Conservation (phyloP, 2,113 vertebrate species). For the Neodon shergylaensis region DNA sequence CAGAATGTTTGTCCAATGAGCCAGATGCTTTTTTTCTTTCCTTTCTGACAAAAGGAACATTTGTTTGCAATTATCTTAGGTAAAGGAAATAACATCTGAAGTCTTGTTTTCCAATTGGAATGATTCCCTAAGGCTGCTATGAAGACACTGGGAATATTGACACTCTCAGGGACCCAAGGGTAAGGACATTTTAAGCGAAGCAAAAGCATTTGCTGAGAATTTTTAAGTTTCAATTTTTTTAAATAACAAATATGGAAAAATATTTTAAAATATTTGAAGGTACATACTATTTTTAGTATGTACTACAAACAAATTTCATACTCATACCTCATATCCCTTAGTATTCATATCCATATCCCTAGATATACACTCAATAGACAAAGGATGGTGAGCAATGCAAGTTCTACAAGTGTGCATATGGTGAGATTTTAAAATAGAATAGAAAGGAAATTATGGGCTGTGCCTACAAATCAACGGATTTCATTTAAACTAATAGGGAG, state of each 20-base stretch:
- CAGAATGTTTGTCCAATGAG: constrained; percentile 65
- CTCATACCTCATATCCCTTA: not conserved
- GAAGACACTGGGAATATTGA: constrained; percentile 79
- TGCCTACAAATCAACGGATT: not conserved
- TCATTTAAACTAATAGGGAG: not conserved
- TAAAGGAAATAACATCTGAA: constrained; percentile 83
- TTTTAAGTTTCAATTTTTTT: constrained; percentile 59
- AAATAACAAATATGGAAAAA: constrained; percentile 41
- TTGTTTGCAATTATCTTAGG: constrained; percentile 81
- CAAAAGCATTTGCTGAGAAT: constrained; percentile 39
- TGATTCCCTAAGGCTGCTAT: constrained; percentile 72
- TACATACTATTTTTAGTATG: constrained; percentile 11
- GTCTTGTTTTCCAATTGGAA: constrained; percentile 78
- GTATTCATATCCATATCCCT: not conserved
- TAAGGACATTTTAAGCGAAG: constrained; percentile 43
- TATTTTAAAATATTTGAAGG: not conserved
- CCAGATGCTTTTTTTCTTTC: constrained; percentile 54
- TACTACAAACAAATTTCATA: not conserved
- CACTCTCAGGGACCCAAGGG: not conserved
- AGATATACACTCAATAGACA: constrained; percentile 23
- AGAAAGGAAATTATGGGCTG: not conserved
- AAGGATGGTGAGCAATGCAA: not conserved
- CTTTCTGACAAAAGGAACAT: constrained; percentile 74
- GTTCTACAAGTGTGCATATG: not conserved
- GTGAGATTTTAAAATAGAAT: not conserved